Evolutionary conservation across 1,140 invertebrate genomes (phyloP), one percentile per base, ranked within the genome.

Genomic region (Oryctes rhinoceros): DNA sequence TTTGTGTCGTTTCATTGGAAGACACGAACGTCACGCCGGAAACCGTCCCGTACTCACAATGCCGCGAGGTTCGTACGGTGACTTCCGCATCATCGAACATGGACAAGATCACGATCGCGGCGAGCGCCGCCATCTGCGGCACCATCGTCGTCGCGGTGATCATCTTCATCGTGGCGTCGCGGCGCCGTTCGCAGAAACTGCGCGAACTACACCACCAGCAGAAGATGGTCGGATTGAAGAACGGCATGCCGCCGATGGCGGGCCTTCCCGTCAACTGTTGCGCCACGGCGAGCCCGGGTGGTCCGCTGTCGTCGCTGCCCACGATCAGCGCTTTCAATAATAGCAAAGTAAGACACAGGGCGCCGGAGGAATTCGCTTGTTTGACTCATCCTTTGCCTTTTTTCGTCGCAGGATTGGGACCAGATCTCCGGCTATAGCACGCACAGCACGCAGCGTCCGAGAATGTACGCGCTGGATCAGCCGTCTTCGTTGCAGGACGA

Each of bases 41-140:
- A 79, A 94, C 92, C 49, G 95, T 97, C 24, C 96, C 95, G 1
- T 94, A 94, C 86, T 91, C 91, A 39, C 96, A 97, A 87, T 98
- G 96, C 85, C 91, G 94, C 47, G 96, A 98, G 89, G 94, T 98
- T 15, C 91, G 95, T 48, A 96, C 95, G 0, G 95, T 95, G 39
- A 91, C 92, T 76, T 93, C 93, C 47, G 92, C 93, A 15, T 92
- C 94, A 37, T 95, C 94, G 13, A 95, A 96, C 88, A 96, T 97
- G 94, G 96, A 98, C 87, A 97, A 96, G 87, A 96, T 98, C 84
- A 97, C 96, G 30, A 98, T 98, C 83, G 96, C 94, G 11, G 96
- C 96, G 1, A 96, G 95, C 84, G 96, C 96, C 9, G 95, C 95
- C n/a, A 96, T 97, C 84, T 97, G 94, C 86, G 95, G 94, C n/a